Evolutionary conservation across 2,113 vertebrate genomes (phyloP).

Genomic region (Zingel zingel): DNA sequence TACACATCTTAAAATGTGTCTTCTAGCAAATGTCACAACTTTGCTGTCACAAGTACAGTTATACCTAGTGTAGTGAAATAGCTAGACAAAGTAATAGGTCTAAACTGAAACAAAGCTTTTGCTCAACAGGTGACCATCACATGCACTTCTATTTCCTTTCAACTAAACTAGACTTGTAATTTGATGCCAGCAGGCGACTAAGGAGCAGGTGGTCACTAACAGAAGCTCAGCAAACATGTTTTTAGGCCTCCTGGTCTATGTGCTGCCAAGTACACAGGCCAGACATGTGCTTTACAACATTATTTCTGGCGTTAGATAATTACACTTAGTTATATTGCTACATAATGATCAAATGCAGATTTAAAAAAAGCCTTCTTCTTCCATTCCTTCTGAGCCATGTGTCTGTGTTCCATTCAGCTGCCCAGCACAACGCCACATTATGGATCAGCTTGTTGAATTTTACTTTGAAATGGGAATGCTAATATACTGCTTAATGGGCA

Average conservation of each 20-base stretch:
- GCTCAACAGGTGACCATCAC: constrained; percentile 6
- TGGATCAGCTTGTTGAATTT: too few relatives aligned
- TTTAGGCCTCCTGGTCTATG: not conserved
- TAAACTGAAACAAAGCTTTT: not conserved
- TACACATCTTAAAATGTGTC: not conserved
- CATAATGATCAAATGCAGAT: not conserved
- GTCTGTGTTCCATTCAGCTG: too few relatives aligned
- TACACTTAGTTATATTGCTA: not conserved
- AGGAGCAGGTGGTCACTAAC: constrained; percentile 48
- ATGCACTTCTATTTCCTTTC: constrained; percentile 41
- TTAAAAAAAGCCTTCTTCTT: not conserved
- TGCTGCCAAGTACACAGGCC: not conserved
- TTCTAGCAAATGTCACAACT: not conserved
- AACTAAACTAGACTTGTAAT: constrained; percentile 43
- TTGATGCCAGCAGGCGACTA: constrained; percentile 21
- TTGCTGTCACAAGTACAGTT: not conserved
- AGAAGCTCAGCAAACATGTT: constrained; percentile 3
- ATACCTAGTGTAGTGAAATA: not conserved
- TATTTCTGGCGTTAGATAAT: not conserved
- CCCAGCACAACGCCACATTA: too few relatives aligned
- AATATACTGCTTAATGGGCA: too few relatives aligned
- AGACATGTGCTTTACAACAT: not conserved
- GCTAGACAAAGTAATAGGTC: constrained; percentile 13
- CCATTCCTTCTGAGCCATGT: too few relatives aligned
- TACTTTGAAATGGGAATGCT: too few relatives aligned